phyloP scores from a whole-genome alignment of 2,113 vertebrate species.

The Eurystomus gularis region DNA sequence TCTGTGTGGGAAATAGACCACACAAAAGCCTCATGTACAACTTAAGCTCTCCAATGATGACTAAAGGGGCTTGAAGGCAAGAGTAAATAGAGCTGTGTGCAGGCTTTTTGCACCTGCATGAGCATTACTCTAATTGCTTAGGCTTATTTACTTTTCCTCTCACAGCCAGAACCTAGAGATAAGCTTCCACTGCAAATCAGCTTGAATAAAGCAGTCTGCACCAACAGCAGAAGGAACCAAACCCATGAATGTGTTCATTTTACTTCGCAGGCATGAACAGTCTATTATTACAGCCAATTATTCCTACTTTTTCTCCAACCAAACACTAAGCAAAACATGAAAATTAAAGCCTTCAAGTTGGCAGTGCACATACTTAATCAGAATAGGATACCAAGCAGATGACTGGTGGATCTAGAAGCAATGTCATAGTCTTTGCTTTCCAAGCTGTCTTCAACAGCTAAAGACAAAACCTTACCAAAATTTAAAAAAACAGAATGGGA shows the following conservation, averaged over 20 bases:
- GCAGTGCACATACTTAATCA: not conserved
- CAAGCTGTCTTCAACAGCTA: not conserved
- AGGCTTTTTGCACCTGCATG: constrained; percentile 44
- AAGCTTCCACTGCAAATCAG: constrained; percentile 35
- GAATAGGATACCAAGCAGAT: not conserved
- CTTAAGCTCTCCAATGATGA: not conserved
- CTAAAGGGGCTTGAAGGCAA: constrained; percentile 15
- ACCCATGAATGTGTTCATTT: constrained; percentile 21
- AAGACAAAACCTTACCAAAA: not conserved
- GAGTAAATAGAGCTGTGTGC: constrained; percentile 19
- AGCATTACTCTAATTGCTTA: constrained; percentile 35
- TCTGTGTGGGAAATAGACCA: not conserved
- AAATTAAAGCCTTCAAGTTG: constrained; percentile 1
- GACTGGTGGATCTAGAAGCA: not conserved
- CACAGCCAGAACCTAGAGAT: constrained; percentile 39
- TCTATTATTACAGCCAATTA: constrained; percentile 28
- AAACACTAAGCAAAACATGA: constrained; percentile 15
- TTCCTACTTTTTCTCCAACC: constrained; percentile 28
- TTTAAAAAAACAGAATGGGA: not conserved
- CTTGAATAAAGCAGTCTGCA: constrained; percentile 3
- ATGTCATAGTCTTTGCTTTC: not conserved
- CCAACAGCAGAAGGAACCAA: constrained; percentile 23
- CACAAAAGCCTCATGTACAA: not conserved
- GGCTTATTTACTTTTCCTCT: constrained; percentile 48
- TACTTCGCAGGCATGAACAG: constrained; percentile 20